Conservation (phyloP, 2,888 invertebrate genomes). For the Caenorhabditis sp. region DNA sequence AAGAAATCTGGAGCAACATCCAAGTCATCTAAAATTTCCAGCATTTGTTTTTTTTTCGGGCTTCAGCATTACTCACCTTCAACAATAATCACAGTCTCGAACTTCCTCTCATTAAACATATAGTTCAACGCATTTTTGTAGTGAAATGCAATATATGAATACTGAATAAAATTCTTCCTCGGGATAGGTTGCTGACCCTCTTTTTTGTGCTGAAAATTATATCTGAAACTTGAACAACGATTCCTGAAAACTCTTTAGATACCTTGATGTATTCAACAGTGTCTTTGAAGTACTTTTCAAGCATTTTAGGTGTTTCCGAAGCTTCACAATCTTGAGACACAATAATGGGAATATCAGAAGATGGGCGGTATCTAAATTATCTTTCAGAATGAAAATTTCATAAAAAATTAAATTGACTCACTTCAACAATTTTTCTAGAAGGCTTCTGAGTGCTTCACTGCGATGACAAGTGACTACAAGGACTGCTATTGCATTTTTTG, state of each 20-base stretch:
- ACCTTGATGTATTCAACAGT: neutral
- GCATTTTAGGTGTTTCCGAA: neutral
- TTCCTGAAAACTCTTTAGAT: neutral
- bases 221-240: neutral
- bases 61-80: slow-evolving; percentile 79
- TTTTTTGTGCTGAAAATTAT: neutral
- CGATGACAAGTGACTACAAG: too few species aligned
- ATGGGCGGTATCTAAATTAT: neutral
- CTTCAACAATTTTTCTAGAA: too few species aligned
- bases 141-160: slow-evolving; percentile 77
- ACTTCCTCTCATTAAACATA: slow-evolving; percentile 81
- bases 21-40: slow-evolving; percentile 98
- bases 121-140: slow-evolving; percentile 94
- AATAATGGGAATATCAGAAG: neutral
- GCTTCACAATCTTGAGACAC: neutral
- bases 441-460: too few species aligned
- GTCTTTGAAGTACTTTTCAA: neutral
- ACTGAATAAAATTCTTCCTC: slow-evolving; percentile 17
- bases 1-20: slow-evolving; percentile 96
- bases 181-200: neutral
- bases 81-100: slow-evolving; percentile 89
- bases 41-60: neutral
- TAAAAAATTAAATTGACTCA: neutral
- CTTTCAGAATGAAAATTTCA: neutral
- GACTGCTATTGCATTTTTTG: too few species aligned